phyloP scores from a whole-genome alignment of 2,797 vertebrate genomes.

The Fundulus diaphanus region DNA sequence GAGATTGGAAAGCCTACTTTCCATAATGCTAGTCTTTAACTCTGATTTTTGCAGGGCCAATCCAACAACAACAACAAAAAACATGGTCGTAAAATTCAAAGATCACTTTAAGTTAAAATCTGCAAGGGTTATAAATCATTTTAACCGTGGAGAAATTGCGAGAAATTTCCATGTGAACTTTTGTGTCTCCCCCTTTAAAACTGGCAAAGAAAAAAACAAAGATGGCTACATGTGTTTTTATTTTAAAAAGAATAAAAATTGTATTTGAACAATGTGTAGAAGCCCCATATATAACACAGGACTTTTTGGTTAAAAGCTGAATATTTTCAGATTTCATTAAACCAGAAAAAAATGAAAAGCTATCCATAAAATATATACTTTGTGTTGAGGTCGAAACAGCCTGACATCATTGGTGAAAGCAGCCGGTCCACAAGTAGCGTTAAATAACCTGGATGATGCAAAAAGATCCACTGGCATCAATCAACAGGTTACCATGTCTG shows the following conservation, averaged over 20 bases:
- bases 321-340: conserved; percentile 25
- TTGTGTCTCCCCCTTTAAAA: neutral
- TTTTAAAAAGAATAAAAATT: neutral
- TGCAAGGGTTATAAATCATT: neutral
- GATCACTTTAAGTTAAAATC: neutral
- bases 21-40: neutral
- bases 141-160: neutral
- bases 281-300: conserved; percentile 19
- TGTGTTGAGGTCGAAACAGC: conserved; percentile 23
- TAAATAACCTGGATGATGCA: conserved; percentile 30
- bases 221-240: neutral
- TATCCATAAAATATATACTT: conserved; percentile 24
- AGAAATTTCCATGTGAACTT: neutral
- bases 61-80: neutral
- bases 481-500: conserved; percentile 15
- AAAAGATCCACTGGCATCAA: conserved; percentile 14
- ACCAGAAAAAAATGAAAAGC: conserved; percentile 17
- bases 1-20: too few relatives aligned
- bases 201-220: neutral
- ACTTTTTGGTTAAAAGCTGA: conserved; percentile 25
- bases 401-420: conserved; percentile 8
- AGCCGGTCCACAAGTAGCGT: conserved; percentile 49
- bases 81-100: neutral
- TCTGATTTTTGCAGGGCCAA: neutral
- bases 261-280: neutral